A percentile compares a stretch with the other conserved stretches of the same genome.
phyloP scores from a whole-genome alignment of 1,140 invertebrate genomes.

The Brachionus rotundiformis region DNA sequence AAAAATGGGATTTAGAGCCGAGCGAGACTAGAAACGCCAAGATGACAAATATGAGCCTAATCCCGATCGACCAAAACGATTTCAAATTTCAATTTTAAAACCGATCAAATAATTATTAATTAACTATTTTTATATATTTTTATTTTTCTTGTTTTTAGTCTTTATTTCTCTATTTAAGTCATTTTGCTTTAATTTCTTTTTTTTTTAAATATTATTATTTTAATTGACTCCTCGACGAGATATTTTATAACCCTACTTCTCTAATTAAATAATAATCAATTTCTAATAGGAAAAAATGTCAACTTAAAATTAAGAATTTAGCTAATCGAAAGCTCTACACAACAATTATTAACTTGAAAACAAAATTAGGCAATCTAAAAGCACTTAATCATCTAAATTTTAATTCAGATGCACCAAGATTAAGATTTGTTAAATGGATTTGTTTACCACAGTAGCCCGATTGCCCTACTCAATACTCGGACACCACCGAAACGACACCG shows the following conservation, averaged over 20 bases:
- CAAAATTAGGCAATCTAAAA: constrained; percentile 21
- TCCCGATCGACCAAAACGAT: constrained; percentile 15
- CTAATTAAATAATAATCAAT: constrained; percentile 10
- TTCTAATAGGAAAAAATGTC: constrained; percentile 7
- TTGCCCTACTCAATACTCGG: constrained; percentile 50
- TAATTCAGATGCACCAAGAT: constrained; percentile 3
- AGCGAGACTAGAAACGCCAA: constrained; percentile 13
- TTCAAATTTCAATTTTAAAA: constrained; percentile 22
- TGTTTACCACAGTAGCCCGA: constrained; percentile 49
- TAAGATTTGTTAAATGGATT: constrained; percentile 29
- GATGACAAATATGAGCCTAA: constrained; percentile 23
- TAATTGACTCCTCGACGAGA: background rate
- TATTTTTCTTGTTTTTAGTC: background rate
- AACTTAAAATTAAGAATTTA: constrained; percentile 36
- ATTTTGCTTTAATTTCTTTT: constrained; percentile 12
- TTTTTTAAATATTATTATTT: too few species aligned
- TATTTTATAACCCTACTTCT: background rate
- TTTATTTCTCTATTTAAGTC: constrained; percentile 13
- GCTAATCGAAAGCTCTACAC: background rate
- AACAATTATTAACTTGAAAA: constrained; percentile 11
- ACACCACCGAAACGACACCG: constrained; percentile 52
- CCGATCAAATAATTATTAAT: constrained; percentile 50
- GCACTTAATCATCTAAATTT: background rate
- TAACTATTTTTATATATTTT: constrained; percentile 14
- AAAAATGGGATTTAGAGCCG: constrained; percentile 11